Percentiles rank a stretch among this genome's conserved stretches.
Evolutionary conservation across 2,888 invertebrate species (phyloP).

Genomic region (Erpobdella octoculata): DNA sequence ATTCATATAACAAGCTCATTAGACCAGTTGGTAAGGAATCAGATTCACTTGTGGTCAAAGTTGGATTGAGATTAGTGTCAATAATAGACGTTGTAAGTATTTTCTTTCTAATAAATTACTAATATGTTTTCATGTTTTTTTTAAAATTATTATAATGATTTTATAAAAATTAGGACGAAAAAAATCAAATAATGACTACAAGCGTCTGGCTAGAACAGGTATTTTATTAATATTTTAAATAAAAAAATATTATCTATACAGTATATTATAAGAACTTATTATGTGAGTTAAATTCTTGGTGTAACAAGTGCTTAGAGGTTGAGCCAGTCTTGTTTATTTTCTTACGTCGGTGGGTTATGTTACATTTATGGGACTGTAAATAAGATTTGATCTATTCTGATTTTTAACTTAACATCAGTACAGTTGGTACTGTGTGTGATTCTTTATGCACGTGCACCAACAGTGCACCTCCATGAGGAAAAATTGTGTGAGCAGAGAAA

Average conservation of each 20-base stretch:
- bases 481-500: too few species aligned
- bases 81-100: conserved; percentile 37
- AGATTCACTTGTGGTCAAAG: conserved; percentile 83
- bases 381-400: too few species aligned
- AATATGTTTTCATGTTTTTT: conserved; percentile 2
- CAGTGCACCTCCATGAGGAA: too few species aligned
- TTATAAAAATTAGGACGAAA: conserved; percentile 62
- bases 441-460: too few species aligned
- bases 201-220: conserved; percentile 33
- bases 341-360: too few species aligned
- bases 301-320: too few species aligned
- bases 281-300: neutral
- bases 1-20: conserved; percentile 78
- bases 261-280: neutral
- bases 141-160: neutral
- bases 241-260: neutral
- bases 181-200: conserved; percentile 66
- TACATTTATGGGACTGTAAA: too few species aligned
- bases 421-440: too few species aligned
- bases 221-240: conserved; percentile 49
- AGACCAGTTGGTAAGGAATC: conserved; percentile 89
- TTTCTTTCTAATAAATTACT: neutral
- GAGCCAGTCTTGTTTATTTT: too few species aligned
- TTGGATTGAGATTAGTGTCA: conserved; percentile 61
- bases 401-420: too few species aligned